phyloP scores from a whole-genome alignment of 2,888 invertebrate species.

The Endomychus coccineus region DNA sequence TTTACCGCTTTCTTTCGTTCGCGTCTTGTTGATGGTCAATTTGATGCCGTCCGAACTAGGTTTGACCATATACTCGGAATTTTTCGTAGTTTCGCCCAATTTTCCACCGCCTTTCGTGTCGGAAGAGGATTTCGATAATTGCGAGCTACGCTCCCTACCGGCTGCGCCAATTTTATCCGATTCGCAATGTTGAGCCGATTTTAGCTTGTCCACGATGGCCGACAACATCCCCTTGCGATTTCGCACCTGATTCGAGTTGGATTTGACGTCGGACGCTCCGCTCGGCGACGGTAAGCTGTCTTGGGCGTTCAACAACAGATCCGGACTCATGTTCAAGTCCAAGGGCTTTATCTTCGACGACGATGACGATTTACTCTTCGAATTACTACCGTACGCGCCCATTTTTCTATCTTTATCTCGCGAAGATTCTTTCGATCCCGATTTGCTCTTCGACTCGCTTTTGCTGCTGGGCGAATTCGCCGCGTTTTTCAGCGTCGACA shows the following conservation, averaged over 20 bases:
- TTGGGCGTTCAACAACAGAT: slow-evolving; percentile 16
- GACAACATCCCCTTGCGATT: slow-evolving; percentile 58
- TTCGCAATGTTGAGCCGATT: slow-evolving; percentile 66
- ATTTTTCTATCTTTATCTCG: slow-evolving; percentile 46
- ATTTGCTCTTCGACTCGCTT: slow-evolving; percentile 48
- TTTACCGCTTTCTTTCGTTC: slow-evolving; percentile 59
- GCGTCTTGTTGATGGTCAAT: slow-evolving; percentile 84
- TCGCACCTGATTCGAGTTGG: slow-evolving; percentile 11
- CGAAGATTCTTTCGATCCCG: slow-evolving; percentile 44
- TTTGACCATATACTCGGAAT: slow-evolving; percentile 84
- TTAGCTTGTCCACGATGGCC: slow-evolving; percentile 81
- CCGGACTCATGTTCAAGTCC: slow-evolving; percentile 45
- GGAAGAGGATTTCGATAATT: slow-evolving; percentile 34
- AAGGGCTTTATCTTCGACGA: slow-evolving; percentile 57
- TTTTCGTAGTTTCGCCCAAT: slow-evolving; percentile 50
- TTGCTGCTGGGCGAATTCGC: slow-evolving; percentile 64
- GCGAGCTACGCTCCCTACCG: slow-evolving; percentile 29
- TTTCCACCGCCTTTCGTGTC: slow-evolving; percentile 37
- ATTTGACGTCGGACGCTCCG: slow-evolving; percentile 30
- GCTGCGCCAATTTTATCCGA: slow-evolving; percentile 46
- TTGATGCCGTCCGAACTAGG: slow-evolving; percentile 85
- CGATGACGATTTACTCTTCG: slow-evolving; percentile 55
- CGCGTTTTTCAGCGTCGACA: slow-evolving; percentile 79
- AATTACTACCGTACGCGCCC: slow-evolving; percentile 24
- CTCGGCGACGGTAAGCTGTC: slow-evolving; percentile 49